Evolutionary conservation across 2,797 vertebrate species (phyloP).

Genomic region (Bovichtus variegatus): DNA sequence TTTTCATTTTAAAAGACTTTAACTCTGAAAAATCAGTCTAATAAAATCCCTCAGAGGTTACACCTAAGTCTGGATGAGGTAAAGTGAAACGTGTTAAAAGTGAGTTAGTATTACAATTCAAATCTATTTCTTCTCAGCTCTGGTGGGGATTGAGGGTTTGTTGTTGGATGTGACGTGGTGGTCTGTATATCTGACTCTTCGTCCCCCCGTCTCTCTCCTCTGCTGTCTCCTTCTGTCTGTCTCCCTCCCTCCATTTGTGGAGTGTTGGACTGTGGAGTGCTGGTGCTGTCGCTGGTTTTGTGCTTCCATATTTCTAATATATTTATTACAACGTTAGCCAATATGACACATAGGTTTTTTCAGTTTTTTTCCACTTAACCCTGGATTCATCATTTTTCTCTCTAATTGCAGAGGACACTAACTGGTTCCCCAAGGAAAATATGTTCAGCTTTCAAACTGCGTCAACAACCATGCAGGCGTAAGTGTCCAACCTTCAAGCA

Average conservation of each 20-base stretch:
- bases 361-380: slow-evolving; percentile 15
- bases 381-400: slow-evolving; percentile 41
- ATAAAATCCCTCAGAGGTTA: not conserved
- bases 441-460: slow-evolving; percentile 98
- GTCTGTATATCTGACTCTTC: slow-evolving; percentile 80
- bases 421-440: slow-evolving; percentile 98
- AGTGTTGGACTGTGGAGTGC: slow-evolving; percentile 78
- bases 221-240: slow-evolving; percentile 80
- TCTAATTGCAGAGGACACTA: slow-evolving; percentile 90
- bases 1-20: not conserved
- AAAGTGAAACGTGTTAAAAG: not conserved
- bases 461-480: slow-evolving; percentile 99
- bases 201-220: slow-evolving; percentile 74
- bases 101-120: slow-evolving; percentile 16
- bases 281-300: slow-evolving; percentile 64
- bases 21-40: not conserved
- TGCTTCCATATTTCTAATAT: slow-evolving; percentile 54
- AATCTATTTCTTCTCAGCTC: slow-evolving; percentile 71
- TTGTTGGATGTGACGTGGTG: slow-evolving; percentile 82
- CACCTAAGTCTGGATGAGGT: not conserved
- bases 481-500: slow-evolving; percentile 79
- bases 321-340: slow-evolving; percentile 37
- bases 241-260: slow-evolving; percentile 85
- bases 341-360: not conserved
- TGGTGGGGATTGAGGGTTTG: slow-evolving; percentile 53